Evolutionary conservation across 2,797 vertebrate genomes (phyloP), one percentile per base, ranked within the genome.

Genomic region (Florisuga fusca): DNA sequence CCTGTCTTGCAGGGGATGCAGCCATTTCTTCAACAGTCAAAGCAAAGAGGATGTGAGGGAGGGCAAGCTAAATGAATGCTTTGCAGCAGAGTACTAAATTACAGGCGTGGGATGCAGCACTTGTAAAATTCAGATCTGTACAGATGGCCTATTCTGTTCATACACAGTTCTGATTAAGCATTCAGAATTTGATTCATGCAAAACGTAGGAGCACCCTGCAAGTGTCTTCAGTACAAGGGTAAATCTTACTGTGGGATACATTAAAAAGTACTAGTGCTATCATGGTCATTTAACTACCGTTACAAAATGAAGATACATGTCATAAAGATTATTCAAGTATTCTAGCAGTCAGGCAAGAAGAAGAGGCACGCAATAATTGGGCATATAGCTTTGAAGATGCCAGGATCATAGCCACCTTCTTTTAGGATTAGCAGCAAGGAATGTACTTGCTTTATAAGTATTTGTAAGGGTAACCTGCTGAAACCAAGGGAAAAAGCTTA

Each of bases 21-120:
- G 98, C 99, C 99, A 99, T 98, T 98, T 99, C 99, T 99, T 99
- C 96, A 97, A 85, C 88, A 88, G 90, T 95, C 96, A 97, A 97
- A 97, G 97, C 95, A 95, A 96, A 96, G 43, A 95, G 31, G 80
- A 80, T 67, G 77, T 95, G 79, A 96, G 74, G 85, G 97, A 96
- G 33, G 69, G 95, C 79, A 74, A 76, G 96, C 97, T 97, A 97
- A 97, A 97, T 34, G 84, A 90, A 67, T 63, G 96, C 83, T 90
- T 72, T 75, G 88, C 83, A 89, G 67, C 88, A 94, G 53, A 77
- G 34, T 26, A 75, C 34, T 77, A 90, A 90, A 82, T 82, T 54
- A 77, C 61, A 87, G 72, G 80, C 74, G 90, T 5, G 58, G 88
- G 38, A 71, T 62, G 58, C 4, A 12, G 68, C 87, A 79, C 45